Evolutionary conservation across 1,140 invertebrate species (phyloP), one percentile per base, ranked within the genome.

Genomic region (Aradophagus sp.): DNA sequence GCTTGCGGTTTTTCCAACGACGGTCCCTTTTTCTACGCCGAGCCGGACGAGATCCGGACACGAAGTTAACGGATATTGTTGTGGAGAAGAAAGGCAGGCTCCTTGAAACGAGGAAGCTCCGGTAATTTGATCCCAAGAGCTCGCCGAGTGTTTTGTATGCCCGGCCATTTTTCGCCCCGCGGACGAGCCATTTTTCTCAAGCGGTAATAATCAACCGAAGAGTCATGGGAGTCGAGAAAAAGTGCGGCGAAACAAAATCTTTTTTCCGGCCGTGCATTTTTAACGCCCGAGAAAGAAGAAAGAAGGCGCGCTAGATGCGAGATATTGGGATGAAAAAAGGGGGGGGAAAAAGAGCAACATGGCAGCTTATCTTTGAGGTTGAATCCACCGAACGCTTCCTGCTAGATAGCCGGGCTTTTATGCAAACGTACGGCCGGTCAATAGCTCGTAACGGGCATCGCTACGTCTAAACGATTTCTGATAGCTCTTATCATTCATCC

Each of bases 201-300:
- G n/a, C n/a, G n/a, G n/a, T n/a, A n/a, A n/a, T n/a, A n/a, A n/a
- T n/a, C n/a, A 75, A 82, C 78, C 82, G 80, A 84, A 81, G 81
- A 81, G 82, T 56, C 82, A 72, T 84, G 81, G 82, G 83, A 84
- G 81, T 81, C 81, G 39, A 78, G 77, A 73, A 8, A 23, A 23
- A 23, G 8, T 5, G 20, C 8, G 20, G 20, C 20, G 20, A 23
- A 23, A 23, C n/a, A n/a, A n/a, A n/a, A n/a, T n/a, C n/a, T n/a
- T n/a, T n/a, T n/a, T n/a, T n/a, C n/a, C n/a, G n/a, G n/a, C n/a
- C n/a, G n/a, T n/a, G n/a, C n/a, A n/a, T n/a, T n/a, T n/a, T n/a
- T n/a, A n/a, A n/a, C n/a, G n/a, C n/a, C n/a, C n/a, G n/a, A n/a
- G n/a, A n/a, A n/a, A n/a, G n/a, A n/a, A n/a, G n/a, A n/a, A n/a